Percentiles rank a stretch among this genome's conserved stretches.
phyloP scores from a whole-genome alignment of 2,797 vertebrate genomes.

The Sebastes aleutianus region DNA sequence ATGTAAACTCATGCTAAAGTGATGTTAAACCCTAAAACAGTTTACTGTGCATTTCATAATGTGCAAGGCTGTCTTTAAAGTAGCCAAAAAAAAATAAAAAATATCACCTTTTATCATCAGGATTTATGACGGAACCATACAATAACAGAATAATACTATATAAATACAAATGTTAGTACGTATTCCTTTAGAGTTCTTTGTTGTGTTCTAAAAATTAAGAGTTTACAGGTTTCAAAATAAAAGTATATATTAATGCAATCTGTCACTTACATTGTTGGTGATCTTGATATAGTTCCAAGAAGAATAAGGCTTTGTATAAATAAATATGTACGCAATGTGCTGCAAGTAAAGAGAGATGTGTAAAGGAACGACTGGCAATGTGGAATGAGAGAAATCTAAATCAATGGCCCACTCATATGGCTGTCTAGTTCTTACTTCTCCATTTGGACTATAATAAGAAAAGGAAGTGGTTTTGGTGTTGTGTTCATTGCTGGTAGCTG shows the following conservation, averaged over 20 bases:
- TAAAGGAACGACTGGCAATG: neutral
- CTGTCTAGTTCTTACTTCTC: constrained; percentile 65
- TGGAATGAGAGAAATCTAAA: neutral
- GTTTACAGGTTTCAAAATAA: neutral
- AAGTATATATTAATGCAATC: neutral
- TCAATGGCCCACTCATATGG: neutral
- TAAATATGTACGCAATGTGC: neutral
- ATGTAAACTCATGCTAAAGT: neutral
- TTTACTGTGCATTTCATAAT: neutral
- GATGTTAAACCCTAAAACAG: neutral
- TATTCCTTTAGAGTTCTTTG: neutral
- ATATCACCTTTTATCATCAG: neutral
- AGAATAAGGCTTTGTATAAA: neutral
- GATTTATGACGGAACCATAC: neutral
- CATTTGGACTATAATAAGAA: constrained; percentile 56
- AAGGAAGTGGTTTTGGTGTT: constrained; percentile 62
- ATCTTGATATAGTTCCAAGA: constrained; percentile 22
- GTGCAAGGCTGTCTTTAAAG: neutral
- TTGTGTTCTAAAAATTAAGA: neutral
- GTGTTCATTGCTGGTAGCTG: neutral
- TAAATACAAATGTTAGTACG: neutral
- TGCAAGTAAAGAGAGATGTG: neutral
- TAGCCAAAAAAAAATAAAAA: neutral
- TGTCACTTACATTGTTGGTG: constrained; percentile 46
- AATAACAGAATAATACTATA: neutral